Percentiles rank a stretch among this genome's conserved stretches.
phyloP scores from a whole-genome alignment of 2,888 invertebrate species.

The Plebejus anna region DNA sequence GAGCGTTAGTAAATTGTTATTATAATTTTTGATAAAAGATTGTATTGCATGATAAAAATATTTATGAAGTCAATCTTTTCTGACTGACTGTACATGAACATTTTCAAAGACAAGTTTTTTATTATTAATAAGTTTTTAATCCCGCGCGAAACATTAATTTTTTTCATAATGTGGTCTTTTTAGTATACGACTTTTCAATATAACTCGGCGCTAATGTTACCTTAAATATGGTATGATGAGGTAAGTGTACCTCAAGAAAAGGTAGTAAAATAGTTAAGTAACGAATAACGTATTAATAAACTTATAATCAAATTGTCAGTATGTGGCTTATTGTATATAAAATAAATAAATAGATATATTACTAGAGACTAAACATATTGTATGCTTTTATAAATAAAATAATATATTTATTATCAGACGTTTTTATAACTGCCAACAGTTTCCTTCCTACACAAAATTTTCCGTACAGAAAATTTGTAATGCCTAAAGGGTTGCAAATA shows the following conservation, averaged over 20 bases:
- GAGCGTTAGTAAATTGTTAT: background rate
- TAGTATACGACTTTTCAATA: constrained; percentile 31
- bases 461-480: background rate
- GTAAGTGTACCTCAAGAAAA: constrained; percentile 43
- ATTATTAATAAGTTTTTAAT: background rate
- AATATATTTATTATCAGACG: background rate
- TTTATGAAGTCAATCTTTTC: background rate
- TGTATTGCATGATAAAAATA: background rate
- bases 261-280: constrained; percentile 56
- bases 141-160: background rate
- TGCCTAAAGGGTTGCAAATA: too few species aligned
- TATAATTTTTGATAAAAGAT: background rate
- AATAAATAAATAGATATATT: constrained; percentile 28
- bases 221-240: constrained; percentile 49
- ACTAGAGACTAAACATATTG: constrained; percentile 39
- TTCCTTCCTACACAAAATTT: background rate
- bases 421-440: background rate
- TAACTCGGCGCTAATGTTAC: constrained; percentile 76
- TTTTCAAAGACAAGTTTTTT: background rate
- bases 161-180: background rate
- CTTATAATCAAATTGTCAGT: constrained; percentile 23
- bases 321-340: constrained; percentile 31
- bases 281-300: constrained; percentile 33
- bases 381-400: constrained; percentile 50
- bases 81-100: constrained; percentile 4